These are phyloP conservation scores for Nibea coibor DNA, from an alignment of 2,113 vertebrate species.

Conservation along the genomic window DNA sequence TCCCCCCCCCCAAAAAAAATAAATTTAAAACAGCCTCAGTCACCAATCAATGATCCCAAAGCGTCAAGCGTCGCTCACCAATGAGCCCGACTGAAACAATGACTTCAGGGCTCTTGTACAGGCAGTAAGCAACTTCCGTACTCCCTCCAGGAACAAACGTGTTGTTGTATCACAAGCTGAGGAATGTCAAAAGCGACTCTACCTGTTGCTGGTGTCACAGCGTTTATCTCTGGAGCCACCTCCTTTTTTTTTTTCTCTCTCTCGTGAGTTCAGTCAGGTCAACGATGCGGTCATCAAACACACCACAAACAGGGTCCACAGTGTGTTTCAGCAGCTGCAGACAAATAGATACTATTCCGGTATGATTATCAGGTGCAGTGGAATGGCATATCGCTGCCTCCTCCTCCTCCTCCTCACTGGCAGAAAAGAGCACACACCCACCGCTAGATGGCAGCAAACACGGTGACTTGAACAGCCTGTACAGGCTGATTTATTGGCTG, in stretches of 20 bases:
- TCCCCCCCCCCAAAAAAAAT: too few relatives aligned
- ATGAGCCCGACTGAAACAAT: slow-evolving; percentile 3
- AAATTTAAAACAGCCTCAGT: slow-evolving; percentile 5
- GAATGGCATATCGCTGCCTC: slow-evolving; percentile 45
- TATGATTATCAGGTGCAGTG: slow-evolving; percentile 60
- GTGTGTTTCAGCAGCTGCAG: neutral
- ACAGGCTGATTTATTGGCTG: neutral
- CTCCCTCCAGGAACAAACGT: slow-evolving; percentile 36
- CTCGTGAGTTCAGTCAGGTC: neutral
- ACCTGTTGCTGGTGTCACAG: slow-evolving; percentile 73
- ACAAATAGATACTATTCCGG: neutral
- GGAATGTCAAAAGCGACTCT: slow-evolving; percentile 75
- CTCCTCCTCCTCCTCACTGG: slow-evolving; percentile 54
- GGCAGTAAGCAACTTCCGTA: slow-evolving; percentile 64
- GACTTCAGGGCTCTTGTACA: slow-evolving; percentile 24
- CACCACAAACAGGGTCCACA: too few relatives aligned
- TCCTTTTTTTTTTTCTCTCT: neutral
- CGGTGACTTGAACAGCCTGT: neutral
- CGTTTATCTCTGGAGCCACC: slow-evolving; percentile 10
- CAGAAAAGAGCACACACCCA: rapidly evolving
- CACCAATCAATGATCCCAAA: slow-evolving; percentile 28
- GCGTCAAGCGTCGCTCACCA: slow-evolving; percentile 30
- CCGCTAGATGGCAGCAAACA: slow-evolving; percentile 71
- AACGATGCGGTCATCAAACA: neutral
- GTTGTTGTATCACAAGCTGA: slow-evolving; percentile 31